A percentile compares a stretch with the other conserved stretches of the same genome.
phyloP scores from a whole-genome alignment of 2,797 vertebrate species.

The Cirrhinus molitorella region DNA sequence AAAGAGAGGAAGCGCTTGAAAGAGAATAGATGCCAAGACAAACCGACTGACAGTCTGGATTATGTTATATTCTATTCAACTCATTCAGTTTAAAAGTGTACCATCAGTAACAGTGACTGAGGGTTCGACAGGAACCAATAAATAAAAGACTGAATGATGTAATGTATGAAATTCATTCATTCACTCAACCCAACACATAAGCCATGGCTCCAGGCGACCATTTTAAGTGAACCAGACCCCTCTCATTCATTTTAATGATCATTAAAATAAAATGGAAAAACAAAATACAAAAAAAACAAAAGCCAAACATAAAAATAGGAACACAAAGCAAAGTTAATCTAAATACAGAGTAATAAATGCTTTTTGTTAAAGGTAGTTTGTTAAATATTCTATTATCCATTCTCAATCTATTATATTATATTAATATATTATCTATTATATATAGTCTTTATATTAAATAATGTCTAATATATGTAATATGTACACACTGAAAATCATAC shows the following conservation, averaged over 20 bases:
- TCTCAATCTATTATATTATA: too few relatives aligned
- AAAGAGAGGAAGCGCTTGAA: not conserved
- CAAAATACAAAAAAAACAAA: conserved; percentile 3
- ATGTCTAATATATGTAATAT: not conserved
- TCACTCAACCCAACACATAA: conserved; percentile 3
- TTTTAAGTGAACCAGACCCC: conserved; percentile 16
- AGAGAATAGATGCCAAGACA: conserved; percentile 20
- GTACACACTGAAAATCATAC: not conserved
- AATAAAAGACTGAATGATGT: not conserved
- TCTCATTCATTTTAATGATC: not conserved
- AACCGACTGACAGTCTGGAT: conserved; percentile 15
- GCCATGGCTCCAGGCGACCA: conserved; percentile 7
- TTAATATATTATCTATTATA: too few relatives aligned
- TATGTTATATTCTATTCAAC: conserved; percentile 9
- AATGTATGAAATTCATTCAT: conserved; percentile 13
- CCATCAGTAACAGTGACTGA: not conserved
- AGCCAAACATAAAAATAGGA: not conserved
- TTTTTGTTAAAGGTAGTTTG: too few relatives aligned
- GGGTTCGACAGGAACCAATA: not conserved
- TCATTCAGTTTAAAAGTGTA: not conserved
- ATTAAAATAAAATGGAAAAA: conserved; percentile 5
- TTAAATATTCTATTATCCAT: too few relatives aligned
- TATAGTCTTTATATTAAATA: too few relatives aligned
- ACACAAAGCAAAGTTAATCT: not conserved
- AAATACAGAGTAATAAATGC: not conserved